Evolutionary conservation across 1,140 invertebrate species (phyloP).

Genomic region (Agrilus planipennis): DNA sequence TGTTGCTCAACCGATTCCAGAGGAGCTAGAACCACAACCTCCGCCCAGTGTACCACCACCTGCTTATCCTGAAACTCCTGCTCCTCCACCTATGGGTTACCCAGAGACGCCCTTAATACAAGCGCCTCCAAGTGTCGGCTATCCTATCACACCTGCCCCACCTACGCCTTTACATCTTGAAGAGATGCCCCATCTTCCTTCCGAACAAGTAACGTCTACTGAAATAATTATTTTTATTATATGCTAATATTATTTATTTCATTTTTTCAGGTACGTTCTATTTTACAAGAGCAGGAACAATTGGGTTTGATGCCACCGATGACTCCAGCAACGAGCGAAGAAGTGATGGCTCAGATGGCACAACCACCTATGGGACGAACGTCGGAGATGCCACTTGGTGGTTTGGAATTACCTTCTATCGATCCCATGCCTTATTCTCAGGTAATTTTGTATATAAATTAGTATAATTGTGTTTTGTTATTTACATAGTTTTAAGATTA

Average conservation of each 20-base stretch:
- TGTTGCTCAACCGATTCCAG: conserved; percentile 30
- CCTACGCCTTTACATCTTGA: conserved; percentile 27
- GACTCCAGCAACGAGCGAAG: conserved; percentile 22
- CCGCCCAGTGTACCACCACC: conserved; percentile 6
- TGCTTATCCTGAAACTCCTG: too few relatives aligned
- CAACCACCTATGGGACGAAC: conserved; percentile 22
- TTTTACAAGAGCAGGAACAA: conserved; percentile 28
- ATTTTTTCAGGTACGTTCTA: conserved; percentile 20
- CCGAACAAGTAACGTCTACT: conserved; percentile 32
- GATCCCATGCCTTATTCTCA: conserved; percentile 58
- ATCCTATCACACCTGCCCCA: conserved; percentile 9
- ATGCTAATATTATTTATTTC: background rate
- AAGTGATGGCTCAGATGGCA: conserved; percentile 14
- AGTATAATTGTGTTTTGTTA: conserved; percentile 1
- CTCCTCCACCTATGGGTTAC: conserved; percentile 35
- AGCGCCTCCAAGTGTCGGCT: conserved; percentile 8
- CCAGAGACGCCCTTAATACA: conserved; percentile 24
- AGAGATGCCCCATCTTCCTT: conserved; percentile 40
- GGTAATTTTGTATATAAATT: conserved; percentile 20
- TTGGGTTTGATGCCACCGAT: conserved; percentile 22
- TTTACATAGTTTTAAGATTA: too few relatives aligned
- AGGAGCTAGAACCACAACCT: conserved; percentile 12
- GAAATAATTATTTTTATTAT: conserved; percentile 5
- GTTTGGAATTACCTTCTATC: conserved; percentile 38
- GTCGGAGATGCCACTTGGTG: conserved; percentile 23